These are phyloP conservation scores for Biston stratarius DNA, from an alignment of 2,888 invertebrate genomes.

Conservation along the genomic window DNA sequence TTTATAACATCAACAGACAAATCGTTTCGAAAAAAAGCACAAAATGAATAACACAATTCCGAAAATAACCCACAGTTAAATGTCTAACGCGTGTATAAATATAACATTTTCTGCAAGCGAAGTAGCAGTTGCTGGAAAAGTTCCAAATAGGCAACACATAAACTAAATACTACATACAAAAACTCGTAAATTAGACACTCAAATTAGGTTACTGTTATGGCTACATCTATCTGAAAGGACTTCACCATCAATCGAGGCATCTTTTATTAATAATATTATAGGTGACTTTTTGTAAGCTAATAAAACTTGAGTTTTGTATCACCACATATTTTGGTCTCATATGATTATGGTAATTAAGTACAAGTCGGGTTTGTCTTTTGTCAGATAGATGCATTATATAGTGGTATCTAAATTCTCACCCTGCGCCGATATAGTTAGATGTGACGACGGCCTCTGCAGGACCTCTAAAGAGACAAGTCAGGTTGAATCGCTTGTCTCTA, in stretches of 20 bases:
- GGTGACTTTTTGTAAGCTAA: too few relatives aligned
- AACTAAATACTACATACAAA: slow-evolving; percentile 29
- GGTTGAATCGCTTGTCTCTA: slow-evolving; percentile 95
- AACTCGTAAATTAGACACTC: slow-evolving; percentile 36
- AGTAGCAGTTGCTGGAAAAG: slow-evolving; percentile 48
- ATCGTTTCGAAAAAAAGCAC: slow-evolving; percentile 43
- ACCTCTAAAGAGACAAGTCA: slow-evolving; percentile 96
- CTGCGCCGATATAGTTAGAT: slow-evolving; percentile 96
- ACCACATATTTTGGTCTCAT: too few relatives aligned
- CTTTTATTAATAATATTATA: too few relatives aligned
- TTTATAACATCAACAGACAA: slow-evolving; percentile 48
- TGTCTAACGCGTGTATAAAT: slow-evolving; percentile 48
- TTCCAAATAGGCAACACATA: slow-evolving; percentile 48
- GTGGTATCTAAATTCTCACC: slow-evolving; percentile 84
- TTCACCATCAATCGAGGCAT: not conserved
- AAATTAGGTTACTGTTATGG: slow-evolving; percentile 15
- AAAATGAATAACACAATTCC: slow-evolving; percentile 49
- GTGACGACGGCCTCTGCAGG: slow-evolving; percentile 97
- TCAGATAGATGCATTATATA: slow-evolving; percentile 51
- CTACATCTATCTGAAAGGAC: slow-evolving; percentile 15
- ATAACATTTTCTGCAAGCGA: slow-evolving; percentile 51
- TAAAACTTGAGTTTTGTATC: too few relatives aligned
- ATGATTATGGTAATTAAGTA: slow-evolving; percentile 26
- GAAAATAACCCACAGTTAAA: slow-evolving; percentile 52
- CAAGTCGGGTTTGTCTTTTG: slow-evolving; percentile 16